Evolutionary conservation across 2,888 invertebrate genomes (phyloP).

Genomic region (Limnephilus marmoratus): DNA sequence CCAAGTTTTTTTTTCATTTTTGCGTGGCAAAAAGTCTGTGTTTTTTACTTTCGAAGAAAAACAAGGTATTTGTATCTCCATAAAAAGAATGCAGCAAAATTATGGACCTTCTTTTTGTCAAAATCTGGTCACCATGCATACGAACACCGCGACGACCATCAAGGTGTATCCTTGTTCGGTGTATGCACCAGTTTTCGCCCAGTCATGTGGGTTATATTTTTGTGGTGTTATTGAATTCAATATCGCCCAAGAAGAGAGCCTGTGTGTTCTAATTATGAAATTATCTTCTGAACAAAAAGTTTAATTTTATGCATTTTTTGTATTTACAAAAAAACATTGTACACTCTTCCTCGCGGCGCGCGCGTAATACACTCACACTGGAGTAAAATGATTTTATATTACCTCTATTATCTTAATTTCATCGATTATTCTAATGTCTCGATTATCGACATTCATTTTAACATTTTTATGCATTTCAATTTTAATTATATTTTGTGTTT

Average conservation of each 20-base stretch:
- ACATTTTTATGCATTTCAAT: background rate
- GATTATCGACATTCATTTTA: no score
- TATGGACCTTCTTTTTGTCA: no score
- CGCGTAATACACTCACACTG: background rate
- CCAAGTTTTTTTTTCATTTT: no score
- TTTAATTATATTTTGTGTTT: background rate
- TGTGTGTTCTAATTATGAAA: background rate
- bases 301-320: background rate
- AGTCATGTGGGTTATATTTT: constrained; percentile 22
- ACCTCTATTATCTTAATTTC: background rate
- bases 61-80: no score
- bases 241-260: background rate
- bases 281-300: background rate
- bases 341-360: background rate
- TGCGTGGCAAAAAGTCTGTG: no score
- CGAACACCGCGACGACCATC: background rate
- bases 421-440: background rate
- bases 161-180: background rate
- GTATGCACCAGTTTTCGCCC: background rate
- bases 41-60: no score
- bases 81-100: no score
- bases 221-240: background rate
- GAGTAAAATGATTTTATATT: background rate
- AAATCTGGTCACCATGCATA: background rate
- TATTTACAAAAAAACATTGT: background rate